Evolutionary conservation across 2,888 invertebrate genomes (phyloP), one percentile per base, ranked within the genome.

Genomic region (Polietes domitor): DNA sequence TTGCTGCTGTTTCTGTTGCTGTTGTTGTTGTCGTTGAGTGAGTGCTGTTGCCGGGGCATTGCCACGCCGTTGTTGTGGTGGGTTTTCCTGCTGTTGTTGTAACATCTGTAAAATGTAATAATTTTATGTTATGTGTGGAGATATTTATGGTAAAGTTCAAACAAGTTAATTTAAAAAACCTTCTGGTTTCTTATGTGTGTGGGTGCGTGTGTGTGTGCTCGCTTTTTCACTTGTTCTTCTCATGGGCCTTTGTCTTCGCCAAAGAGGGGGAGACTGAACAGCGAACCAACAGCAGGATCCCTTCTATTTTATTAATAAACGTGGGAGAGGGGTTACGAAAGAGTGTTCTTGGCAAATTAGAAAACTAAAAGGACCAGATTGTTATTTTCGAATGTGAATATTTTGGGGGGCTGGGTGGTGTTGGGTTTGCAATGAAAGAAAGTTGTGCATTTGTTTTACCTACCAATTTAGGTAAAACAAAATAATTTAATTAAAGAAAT

Each of bases 61-160:
- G 9, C 32, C 63, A n/a, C 28, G 0, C 10, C 19, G n/a, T 37
- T 41, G 12, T 65, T 65, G 41, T 83, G 65, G 74, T 37, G 37
- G 37, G 1, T 37, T 7, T 7, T 37, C 12, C 12, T 37, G 37
- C 12, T 37, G 37, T 47, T 75, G 72, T 71, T 81, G 65, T 72
- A 81, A 76, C 81, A 84, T 81, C 80, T 84, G 84, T 81, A 81
- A 81, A 78, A 84, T 76, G 72, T 80, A 72, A 77, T 68, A 77
- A 75, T 70, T 65, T 76, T 70, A 63, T 75, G 26, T 65, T 76
- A 47, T 77, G 80, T 82, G 85, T 85, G 80, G 50, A 80, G 74
- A 80, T 85, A 75, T 82, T 77, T 85, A 75, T 82, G 80, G 80
- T 71, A 80, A 77, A 80, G 77, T 78, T 82, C 77, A 75, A 80